Base-by-base conservation (phyloP, 2,797 vertebrate species). In the Smutsia temminckii region DNA sequence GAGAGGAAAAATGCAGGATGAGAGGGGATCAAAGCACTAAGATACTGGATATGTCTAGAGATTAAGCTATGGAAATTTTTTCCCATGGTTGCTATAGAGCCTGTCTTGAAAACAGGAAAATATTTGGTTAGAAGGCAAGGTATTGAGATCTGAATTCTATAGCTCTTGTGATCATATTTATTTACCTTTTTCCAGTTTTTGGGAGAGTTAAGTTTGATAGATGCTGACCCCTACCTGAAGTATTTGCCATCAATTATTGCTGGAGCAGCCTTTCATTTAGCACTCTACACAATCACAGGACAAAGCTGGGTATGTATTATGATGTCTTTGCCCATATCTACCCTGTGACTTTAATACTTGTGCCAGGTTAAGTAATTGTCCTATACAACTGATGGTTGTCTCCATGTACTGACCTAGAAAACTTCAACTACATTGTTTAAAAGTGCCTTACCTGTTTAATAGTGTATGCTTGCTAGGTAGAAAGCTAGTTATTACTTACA, bases 141-240 rank as follows among this genome's bases (percentile, higher is more conserved):
- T 17, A 37, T 51, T 83, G n/a, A 87, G n/a, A n/a, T 53, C 46
- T 69, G 51, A 71, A 32, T 90, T 63, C 17, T 57, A 53, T 27
- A 81, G 9, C 42, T 89, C 32, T 37, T 63, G 9, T 91, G 53
- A 80, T 77, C 42, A 32, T 78, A 42, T 27, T 2, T 21, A 32
- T 42, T 12, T 42, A 18, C n/a, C 72, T 53, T 91, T 74, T 34
- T 93, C 2, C 97, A 99, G 99, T 99, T 99, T 97, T 98, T 99
- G 17, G 99, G 99, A 42, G 99, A 99, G 97, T 98, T 99, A 87
- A 99, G 99, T 96, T 97, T 99, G 90, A 98, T 99, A 4, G 99
- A 99, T 94, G 99, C 99, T 0, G 99, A 99, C 74, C 99, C 99
- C 8, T 99, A 99, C 97, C 97, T 99, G 95, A 99, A 99, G 97